These are phyloP conservation scores for Alethe castanea DNA, from an alignment of 2,113 vertebrate genomes.

Conservation along the genomic window DNA sequence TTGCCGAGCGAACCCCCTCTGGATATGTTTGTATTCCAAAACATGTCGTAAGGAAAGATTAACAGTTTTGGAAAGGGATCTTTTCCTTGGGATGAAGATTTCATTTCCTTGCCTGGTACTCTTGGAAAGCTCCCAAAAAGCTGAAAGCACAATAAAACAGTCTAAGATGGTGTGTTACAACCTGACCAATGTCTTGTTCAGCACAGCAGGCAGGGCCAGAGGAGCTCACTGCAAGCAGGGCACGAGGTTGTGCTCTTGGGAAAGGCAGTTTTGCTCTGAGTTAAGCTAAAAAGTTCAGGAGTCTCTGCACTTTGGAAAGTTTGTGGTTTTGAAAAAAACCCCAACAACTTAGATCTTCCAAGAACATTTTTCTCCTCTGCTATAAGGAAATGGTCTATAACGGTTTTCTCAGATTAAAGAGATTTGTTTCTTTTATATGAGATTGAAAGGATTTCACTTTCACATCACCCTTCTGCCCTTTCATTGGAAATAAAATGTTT, in stretches of 20 bases:
- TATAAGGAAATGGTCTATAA: not conserved
- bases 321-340: not conserved
- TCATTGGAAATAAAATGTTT: not conserved
- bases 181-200: not conserved
- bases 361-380: not conserved
- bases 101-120: constrained; percentile 63
- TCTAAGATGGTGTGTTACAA: not conserved
- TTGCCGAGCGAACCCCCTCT: constrained; percentile 36
- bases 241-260: not conserved
- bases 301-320: not conserved
- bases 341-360: not conserved
- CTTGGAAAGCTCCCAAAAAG: constrained; percentile 36
- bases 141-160: not conserved
- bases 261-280: not conserved
- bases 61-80: constrained; percentile 53
- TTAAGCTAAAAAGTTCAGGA: not conserved
- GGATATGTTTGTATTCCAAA: constrained; percentile 49
- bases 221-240: not conserved
- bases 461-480: not conserved
- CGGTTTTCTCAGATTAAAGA: not conserved
- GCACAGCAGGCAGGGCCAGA: not conserved
- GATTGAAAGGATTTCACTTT: not conserved
- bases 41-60: constrained; percentile 60
- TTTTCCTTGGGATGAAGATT: constrained; percentile 59
- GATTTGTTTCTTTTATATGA: not conserved